phyloP scores from a whole-genome alignment of 2,888 invertebrate species.

The Acronicta psi region DNA sequence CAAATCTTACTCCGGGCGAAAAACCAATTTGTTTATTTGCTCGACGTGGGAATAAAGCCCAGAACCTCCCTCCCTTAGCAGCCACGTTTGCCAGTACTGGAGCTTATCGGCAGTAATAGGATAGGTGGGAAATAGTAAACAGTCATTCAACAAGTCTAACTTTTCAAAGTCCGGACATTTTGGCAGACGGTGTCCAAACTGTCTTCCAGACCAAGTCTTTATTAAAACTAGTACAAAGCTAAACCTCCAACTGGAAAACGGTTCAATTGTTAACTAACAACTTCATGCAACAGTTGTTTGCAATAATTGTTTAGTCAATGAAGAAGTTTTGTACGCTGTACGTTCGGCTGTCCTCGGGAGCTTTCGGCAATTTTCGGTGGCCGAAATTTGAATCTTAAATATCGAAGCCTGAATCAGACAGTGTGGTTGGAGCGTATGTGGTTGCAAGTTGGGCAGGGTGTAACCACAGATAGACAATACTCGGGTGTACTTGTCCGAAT shows the following conservation, averaged over 20 bases:
- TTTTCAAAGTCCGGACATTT: constrained; percentile 2
- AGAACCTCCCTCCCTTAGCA: not conserved
- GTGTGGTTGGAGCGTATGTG: constrained; percentile 44
- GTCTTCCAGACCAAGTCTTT: constrained; percentile 2
- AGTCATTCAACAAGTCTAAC: not conserved
- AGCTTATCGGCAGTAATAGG: too few species aligned
- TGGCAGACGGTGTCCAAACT: not conserved
- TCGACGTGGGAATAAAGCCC: too few species aligned
- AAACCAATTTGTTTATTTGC: too few species aligned
- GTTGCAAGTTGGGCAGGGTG: constrained; percentile 57
- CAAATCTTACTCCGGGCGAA: too few species aligned
- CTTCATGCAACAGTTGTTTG: constrained; percentile 62
- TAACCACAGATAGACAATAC: constrained; percentile 73
- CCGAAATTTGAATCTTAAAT: constrained; percentile 13
- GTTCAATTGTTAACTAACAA: constrained; percentile 54
- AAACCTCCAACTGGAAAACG: constrained; percentile 30
- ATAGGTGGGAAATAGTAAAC: not conserved
- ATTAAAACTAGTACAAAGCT: constrained; percentile 25
- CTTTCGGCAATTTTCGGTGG: constrained; percentile 26
- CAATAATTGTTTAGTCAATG: constrained; percentile 41
- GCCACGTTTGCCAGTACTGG: too few species aligned
- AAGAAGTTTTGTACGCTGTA: constrained; percentile 52
- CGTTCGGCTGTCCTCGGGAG: constrained; percentile 20
- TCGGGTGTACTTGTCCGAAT: constrained; percentile 59
- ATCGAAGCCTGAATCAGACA: not conserved